A percentile compares a stretch with the other conserved stretches of the same genome.
phyloP scores from a whole-genome alignment of 37 sponge, comb jelly and placozoan species.

The Agelas oroides region DNA sequence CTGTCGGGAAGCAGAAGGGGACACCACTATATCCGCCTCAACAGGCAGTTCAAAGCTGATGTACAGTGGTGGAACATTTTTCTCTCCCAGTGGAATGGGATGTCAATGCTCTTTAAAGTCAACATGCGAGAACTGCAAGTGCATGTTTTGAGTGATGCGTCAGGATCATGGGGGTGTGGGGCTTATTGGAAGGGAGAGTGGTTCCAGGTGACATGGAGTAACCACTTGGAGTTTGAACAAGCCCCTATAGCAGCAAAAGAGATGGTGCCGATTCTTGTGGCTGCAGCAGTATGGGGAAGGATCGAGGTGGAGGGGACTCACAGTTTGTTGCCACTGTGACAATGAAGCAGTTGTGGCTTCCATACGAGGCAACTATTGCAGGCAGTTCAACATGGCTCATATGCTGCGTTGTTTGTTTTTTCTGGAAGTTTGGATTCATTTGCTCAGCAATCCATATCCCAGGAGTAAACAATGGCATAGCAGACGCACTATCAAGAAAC shows the following conservation, averaged over 20 bases:
- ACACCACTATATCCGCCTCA: conserved; percentile 27
- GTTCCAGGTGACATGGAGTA: conserved; percentile 13
- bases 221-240: not conserved
- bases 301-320: conserved; percentile 12
- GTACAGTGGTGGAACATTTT: conserved; percentile 32
- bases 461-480: conserved; percentile 27
- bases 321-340: conserved; percentile 10
- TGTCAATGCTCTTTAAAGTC: not conserved
- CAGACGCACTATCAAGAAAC: conserved; percentile 57
- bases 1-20: not conserved
- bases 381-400: conserved; percentile 11
- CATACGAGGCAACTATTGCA: conserved; percentile 20
- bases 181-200: not conserved
- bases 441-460: conserved; percentile 39
- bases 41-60: conserved; percentile 18
- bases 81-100: conserved; percentile 31
- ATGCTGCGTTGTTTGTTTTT: conserved; percentile 18
- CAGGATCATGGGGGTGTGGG: conserved; percentile 45
- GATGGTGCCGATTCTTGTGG: conserved; percentile 34
- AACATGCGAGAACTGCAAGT: not conserved
- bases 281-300: conserved; percentile 21
- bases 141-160: conserved; percentile 22
- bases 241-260: conserved; percentile 26
- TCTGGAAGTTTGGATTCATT: conserved; percentile 3
- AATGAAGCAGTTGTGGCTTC: conserved; percentile 32